Base-by-base conservation (phyloP, 2,888 invertebrate species). In the Parnassius mnemosyne region DNA sequence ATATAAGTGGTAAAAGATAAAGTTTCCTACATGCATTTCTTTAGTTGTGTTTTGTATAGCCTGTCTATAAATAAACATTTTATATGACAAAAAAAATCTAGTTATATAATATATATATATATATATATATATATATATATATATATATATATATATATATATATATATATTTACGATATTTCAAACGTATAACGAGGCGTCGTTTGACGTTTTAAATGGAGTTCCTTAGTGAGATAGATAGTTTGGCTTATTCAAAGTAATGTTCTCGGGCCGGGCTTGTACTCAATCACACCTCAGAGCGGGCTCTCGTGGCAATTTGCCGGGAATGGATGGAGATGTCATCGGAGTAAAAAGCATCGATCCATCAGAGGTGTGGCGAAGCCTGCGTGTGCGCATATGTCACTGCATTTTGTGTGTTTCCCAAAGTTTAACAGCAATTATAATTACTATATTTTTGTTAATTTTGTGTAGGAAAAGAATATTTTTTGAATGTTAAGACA, bases 321-420 rank as follows among this genome's bases (percentile, higher is more conserved):
- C 74, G 74, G 76, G 78, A 84, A 89, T 88, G 81, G 84, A 91
- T 91, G 84, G 85, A 90, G 87, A 87, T 74, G 91, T 91, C 91
- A 87, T 69, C 81, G 78, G 79, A 78, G 89, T 88, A 90, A 90
- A 90, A 90, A 90, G 86, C 85, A 79, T 78, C 86, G 84, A 91
- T 91, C 86, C 83, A 88, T 91, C 89, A 89, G 77, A 66, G 47
- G 52, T 47, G 62, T 44, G 50, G 46, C 51, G 46, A 66, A 73
- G 65, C 73, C 73, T 75, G 75, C 79, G 82, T 84, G 83, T 80
- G 73, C 80, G 85, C 86, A 83, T 77, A 75, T 79, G 76, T 79
- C 77, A 73, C 75, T 63, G 66, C 64, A 67, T 71, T 70, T 74
- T 73, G 67, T 72, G 66, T 60, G 66, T 63, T 63, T 69, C 68